These are phyloP conservation scores for Tiliacea citrago DNA, from an alignment of 2,888 invertebrate genomes.

Conservation along the genomic window DNA sequence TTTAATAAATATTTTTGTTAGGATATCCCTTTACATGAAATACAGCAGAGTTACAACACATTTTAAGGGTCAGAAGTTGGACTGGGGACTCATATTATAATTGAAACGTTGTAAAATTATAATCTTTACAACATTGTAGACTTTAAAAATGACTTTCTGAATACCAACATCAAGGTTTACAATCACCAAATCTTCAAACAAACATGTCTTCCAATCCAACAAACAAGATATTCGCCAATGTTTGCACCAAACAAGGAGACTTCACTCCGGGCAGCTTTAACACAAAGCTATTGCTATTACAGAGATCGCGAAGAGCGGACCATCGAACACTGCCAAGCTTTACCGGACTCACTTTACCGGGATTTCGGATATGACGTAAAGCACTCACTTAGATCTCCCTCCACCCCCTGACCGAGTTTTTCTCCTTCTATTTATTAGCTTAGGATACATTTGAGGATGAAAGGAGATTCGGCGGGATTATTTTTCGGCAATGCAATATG, in stretches of 20 bases:
- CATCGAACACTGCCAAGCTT: conserved; percentile 89
- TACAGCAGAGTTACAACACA: neutral
- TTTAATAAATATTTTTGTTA: neutral
- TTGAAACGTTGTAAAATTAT: neutral
- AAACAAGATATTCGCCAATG: conserved; percentile 32
- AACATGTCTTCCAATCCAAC: neutral
- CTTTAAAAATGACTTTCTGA: neutral
- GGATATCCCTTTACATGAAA: neutral
- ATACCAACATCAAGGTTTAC: neutral
- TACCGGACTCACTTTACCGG: conserved; percentile 89
- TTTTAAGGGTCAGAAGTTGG: neutral
- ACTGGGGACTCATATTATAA: neutral
- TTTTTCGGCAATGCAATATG: conserved; percentile 81
- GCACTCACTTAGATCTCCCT: conserved; percentile 86
- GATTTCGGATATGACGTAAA: conserved; percentile 91
- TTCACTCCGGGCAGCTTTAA: conserved; percentile 87
- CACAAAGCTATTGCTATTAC: conserved; percentile 91
- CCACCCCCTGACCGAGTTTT: conserved; percentile 86
- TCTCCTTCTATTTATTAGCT: conserved; percentile 87
- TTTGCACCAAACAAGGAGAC: conserved; percentile 84
- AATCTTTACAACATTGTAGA: neutral
- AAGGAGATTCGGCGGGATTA: conserved; percentile 80
- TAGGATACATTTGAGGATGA: conserved; percentile 85
- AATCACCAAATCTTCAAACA: conserved; percentile 8
- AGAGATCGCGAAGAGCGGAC: conserved; percentile 86